Evolutionary conservation across 1,140 invertebrate species (phyloP).

Genomic region (Monochamus saltuarius): DNA sequence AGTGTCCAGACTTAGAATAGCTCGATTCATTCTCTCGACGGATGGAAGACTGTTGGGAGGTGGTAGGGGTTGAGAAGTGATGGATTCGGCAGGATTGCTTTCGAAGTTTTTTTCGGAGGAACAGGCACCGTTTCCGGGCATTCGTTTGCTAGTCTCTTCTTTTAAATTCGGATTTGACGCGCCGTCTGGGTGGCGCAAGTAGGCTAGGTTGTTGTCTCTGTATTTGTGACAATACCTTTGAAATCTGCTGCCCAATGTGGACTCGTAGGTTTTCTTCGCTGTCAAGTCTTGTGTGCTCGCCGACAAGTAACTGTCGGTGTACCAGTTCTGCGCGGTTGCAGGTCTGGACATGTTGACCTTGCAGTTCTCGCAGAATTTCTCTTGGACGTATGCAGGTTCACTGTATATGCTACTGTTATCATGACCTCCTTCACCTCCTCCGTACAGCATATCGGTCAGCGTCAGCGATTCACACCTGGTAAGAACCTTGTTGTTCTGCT

Average conservation of each 20-base stretch:
- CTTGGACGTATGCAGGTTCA: constrained; percentile 75
- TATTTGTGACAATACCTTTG: constrained; percentile 54
- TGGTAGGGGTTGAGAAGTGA: constrained; percentile 51
- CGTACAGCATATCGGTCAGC: constrained; percentile 69
- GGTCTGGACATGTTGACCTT: constrained; percentile 70
- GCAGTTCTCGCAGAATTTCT: constrained; percentile 76
- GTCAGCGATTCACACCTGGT: constrained; percentile 67
- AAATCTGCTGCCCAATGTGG: constrained; percentile 42
- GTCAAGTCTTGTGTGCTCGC: constrained; percentile 55
- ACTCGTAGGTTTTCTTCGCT: constrained; percentile 42
- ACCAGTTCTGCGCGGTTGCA: constrained; percentile 62
- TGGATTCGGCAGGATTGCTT: constrained; percentile 13
- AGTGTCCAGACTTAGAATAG: constrained; percentile 60
- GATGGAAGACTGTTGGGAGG: constrained; percentile 58
- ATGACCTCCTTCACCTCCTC: constrained; percentile 63
- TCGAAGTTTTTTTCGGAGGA: constrained; percentile 5
- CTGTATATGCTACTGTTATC: constrained; percentile 76
- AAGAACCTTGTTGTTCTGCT: constrained; percentile 49
- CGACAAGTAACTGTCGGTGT: constrained; percentile 49
- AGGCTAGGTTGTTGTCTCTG: constrained; percentile 65
- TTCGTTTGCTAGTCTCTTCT: constrained; percentile 62
- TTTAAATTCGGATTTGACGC: constrained; percentile 87
- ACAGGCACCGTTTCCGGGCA: constrained; percentile 65
- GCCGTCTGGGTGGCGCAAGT: constrained; percentile 81
- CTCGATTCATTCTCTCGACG: constrained; percentile 56